Evolutionary conservation across 2,888 invertebrate species (phyloP), one percentile per base, ranked within the genome.

Genomic region (Dasysyrphus albostriatus): DNA sequence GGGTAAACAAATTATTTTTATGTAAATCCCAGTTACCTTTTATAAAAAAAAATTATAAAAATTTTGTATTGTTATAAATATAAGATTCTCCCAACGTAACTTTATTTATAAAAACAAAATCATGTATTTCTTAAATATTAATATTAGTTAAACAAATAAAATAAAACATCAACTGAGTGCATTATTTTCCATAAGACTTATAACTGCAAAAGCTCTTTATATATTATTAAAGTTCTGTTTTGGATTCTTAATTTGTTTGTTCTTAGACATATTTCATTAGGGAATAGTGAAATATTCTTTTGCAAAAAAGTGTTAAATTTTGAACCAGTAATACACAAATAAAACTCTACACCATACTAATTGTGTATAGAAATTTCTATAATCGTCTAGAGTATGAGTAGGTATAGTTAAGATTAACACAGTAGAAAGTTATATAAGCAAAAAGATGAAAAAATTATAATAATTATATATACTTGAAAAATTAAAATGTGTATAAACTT

Each of bases 21-120:
- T 76, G 51, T 61, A 81, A 85, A 59, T 59, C 84, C 80, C 61
- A 76, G 75, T 75, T 84, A 84, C 75, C 75, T 72, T 83, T 75
- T 47, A 72, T 67, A 63, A 24, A 44, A 47, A 39, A 24, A 58
- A 44, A 72, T 59, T 24, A 9, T 8, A 6, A 49, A 80, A 44
- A 77, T 87, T 87, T 83, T 87, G 77, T 87, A 87, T 87, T 87
- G 85, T 83, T 87, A 51, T 82, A 87, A 78, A 82, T 83, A 77
- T 87, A 87, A 87, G 77, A 87, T 74, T 87, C 58, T 74, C 77
- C 85, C 85, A 87, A 63, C 78, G 85, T 87, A 82, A 87, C 37
- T 69, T 83, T 82, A 82, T 74, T 78, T 83, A 70, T 78, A 74
- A 58, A 58, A 34, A 54, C 29, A 29, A 54, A 39, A 65, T 19